Evolutionary conservation across 92 coral and sea anemone genomes (phyloP).

Genomic region (Nematostella vectensis): DNA sequence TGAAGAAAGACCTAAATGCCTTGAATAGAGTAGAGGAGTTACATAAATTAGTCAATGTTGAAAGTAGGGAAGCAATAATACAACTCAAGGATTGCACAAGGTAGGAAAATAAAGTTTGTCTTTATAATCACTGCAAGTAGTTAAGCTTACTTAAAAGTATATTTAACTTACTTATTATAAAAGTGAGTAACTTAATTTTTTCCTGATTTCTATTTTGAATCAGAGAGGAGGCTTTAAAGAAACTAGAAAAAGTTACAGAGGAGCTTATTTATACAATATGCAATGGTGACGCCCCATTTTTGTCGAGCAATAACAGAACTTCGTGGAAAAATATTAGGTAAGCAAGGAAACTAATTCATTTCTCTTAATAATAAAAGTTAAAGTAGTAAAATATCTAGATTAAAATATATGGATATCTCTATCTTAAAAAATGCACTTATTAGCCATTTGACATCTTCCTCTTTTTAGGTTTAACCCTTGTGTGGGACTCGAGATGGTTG

Average conservation of each 20-base stretch:
- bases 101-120: too few species aligned
- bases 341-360: slow-evolving; percentile 6
- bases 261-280: slow-evolving; percentile 38
- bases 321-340: slow-evolving; percentile 83
- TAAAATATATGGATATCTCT: too few species aligned
- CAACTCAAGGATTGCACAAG: slow-evolving; percentile 42
- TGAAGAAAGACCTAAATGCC: slow-evolving; percentile 44
- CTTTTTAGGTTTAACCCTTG: slow-evolving; percentile 51
- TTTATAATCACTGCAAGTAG: too few species aligned
- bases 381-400: too few species aligned
- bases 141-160: too few species aligned
- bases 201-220: too few species aligned
- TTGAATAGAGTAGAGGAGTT: slow-evolving; percentile 36
- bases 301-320: slow-evolving; percentile 63
- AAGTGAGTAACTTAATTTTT: too few species aligned
- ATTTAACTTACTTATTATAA: too few species aligned
- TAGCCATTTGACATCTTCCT: too few species aligned
- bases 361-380: too few species aligned
- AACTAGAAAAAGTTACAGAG: slow-evolving; percentile 58
- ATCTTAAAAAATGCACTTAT: too few species aligned
- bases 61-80: slow-evolving; percentile 19
- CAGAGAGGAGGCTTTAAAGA: slow-evolving; percentile 61
- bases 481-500: slow-evolving; percentile 88
- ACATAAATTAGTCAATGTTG: slow-evolving; percentile 12
- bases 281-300: slow-evolving; percentile 47